Evolutionary conservation across 2,113 vertebrate genomes (phyloP), one percentile per base, ranked within the genome.

Genomic region (Chaetodon trifascialis): DNA sequence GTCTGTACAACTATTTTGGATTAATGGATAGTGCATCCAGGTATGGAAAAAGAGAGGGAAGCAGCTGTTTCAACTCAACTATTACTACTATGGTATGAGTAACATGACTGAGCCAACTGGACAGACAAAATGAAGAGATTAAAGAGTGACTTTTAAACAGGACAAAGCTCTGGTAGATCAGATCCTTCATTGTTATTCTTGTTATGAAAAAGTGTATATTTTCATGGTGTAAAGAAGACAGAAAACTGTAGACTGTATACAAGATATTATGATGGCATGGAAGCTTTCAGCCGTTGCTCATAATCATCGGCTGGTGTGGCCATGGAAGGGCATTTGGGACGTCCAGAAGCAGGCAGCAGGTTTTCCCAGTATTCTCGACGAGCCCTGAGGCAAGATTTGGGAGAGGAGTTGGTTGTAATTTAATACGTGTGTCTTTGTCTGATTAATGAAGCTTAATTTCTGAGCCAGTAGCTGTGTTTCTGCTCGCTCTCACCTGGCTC

Each of bases 281-380:
- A 11, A 44, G 42, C 11, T 44, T 44, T 10, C 42, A 44, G 42
- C 42, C 11, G 11, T 10, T 44, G 1, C 1, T 11, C 8, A 44
- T 11, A 44, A 44, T 44, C 44, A 10, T 56, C 49, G 0, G 14
- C 95, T 1, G 97, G 96, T 69, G 94, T 95, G 54, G 96, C 94
- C 94, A 96, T 67, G 0, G 96, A 95, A 30, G 97, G 95, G 80
- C 95, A 97, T 69, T 94, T 96, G 0, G 97, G 97, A 51, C 96
- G 95, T 62, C 97, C 97, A 0, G 97, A 96, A 66, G 97, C 96
- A 79, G 97, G 96, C 70, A 86, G 83, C 60, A 98, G 91, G 64
- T 94, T 96, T 90, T 97, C 95, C 97, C 97, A 98, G 85, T 96
- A 97, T 17, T 97, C 95, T 68, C 92, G 95, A 73, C 91, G 94